These are phyloP conservation scores for Oryctolagus cuniculus DNA, from an alignment of 2,113 vertebrate genomes.

Conservation along the genomic window DNA sequence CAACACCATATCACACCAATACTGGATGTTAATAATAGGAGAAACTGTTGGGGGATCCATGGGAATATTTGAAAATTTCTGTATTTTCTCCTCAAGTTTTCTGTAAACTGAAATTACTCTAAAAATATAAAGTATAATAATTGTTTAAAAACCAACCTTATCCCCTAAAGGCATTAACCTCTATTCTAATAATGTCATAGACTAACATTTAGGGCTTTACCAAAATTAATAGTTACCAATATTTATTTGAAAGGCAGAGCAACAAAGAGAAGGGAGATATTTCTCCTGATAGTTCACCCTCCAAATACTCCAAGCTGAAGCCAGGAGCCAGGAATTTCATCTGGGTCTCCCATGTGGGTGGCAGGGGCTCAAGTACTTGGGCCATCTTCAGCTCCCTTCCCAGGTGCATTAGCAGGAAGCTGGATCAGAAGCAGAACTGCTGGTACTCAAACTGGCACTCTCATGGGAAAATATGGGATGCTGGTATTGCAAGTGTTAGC, in stretches of 20 bases:
- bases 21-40: not conserved
- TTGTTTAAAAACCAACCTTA: not conserved
- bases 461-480: too few species aligned
- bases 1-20: not conserved
- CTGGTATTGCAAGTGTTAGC: too few species aligned
- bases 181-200: not conserved
- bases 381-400: too few species aligned
- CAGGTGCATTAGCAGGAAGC: too few species aligned
- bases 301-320: too few species aligned
- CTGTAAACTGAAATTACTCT: conserved; percentile 20
- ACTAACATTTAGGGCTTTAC: not conserved
- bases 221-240: not conserved
- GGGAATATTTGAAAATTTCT: not conserved
- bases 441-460: too few species aligned
- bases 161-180: not conserved
- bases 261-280: too few species aligned
- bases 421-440: too few species aligned
- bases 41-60: not conserved
- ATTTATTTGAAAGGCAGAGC: not conserved
- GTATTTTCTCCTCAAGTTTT: not conserved
- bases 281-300: too few species aligned
- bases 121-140: conserved; percentile 9
- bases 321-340: too few species aligned
- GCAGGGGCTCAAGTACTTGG: too few species aligned
- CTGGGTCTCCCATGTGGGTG: too few species aligned